Percentiles rank a stretch among this genome's conserved stretches.
Conservation (phyloP, 1,140 invertebrate species). For the Eubasilissa regina region DNA sequence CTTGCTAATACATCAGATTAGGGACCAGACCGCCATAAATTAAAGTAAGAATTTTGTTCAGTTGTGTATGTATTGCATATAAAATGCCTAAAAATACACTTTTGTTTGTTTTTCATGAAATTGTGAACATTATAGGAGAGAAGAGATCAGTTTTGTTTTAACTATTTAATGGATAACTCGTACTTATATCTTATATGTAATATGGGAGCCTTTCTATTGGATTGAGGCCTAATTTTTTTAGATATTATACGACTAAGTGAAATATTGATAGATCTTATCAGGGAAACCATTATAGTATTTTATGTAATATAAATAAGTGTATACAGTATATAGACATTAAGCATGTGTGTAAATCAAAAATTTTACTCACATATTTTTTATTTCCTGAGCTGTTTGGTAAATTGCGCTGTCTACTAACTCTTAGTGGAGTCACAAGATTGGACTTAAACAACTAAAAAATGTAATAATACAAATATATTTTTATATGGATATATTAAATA, state of each 20-base stretch:
- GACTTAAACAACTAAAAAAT: slow-evolving; percentile 65
- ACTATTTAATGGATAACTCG: neutral
- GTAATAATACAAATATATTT: neutral
- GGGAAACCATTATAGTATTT: neutral
- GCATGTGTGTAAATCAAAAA: neutral
- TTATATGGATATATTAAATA: neutral
- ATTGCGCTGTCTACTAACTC: slow-evolving; percentile 65
- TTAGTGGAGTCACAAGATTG: slow-evolving; percentile 67
- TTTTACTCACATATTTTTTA: slow-evolving; percentile 18
- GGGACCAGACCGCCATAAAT: no score
- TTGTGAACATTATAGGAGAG: neutral
- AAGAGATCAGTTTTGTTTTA: neutral
- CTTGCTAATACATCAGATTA: no score
- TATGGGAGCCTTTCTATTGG: neutral
- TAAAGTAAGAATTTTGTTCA: no score
- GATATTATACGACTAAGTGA: neutral
- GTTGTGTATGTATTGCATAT: no score
- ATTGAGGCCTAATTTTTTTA: neutral
- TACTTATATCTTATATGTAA: neutral
- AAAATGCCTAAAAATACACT: no score
- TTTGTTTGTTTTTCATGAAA: no score
- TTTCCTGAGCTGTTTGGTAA: neutral
- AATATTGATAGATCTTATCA: neutral
- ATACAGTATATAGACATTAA: neutral
- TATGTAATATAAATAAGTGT: neutral